Base-by-base conservation (phyloP, 2,797 vertebrate genomes). In the Sarcophilus harrisii region DNA sequence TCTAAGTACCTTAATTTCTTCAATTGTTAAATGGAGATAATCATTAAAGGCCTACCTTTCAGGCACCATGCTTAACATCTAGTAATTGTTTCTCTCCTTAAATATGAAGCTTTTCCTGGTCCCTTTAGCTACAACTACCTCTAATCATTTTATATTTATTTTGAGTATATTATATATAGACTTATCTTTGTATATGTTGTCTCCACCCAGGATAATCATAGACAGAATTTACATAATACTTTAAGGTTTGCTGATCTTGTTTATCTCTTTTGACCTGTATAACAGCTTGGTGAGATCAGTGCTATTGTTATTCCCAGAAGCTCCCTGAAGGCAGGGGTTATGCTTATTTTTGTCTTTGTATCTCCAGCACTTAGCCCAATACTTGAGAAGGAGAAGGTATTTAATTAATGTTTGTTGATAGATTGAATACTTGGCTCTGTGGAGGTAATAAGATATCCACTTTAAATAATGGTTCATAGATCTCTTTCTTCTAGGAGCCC, bases 381-480 rank as follows among this genome's bases (percentile, higher is more conserved):
- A 49, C 18, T 87, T 49, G 73, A 24, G 73, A 45, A 8, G 27
- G 21, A 87, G 21, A 5, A 87, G 38, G 45, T 87, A 38, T 30
- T 87, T 87, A 87, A 49, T 49, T 27, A 87, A 87, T 87, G 73
- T 38, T 27, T 87, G 73, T 27, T 87, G 73, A 28, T 87, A 49
- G 38, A 87, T 45, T 27, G 73, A 27, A 9, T 38, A 45, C 73
- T 87, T 87, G 18, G 28, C 90, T 57, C 4, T 1, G 0, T 32
- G 16, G 52, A n/a, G 5, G 38, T 11, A 32, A 93, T 93, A 73
- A 93, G 89, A 91, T 18, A 58, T 16, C 4, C 52, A 16, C 93
- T 91, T 94, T 93, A 93, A 92, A 94, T 59, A 73, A 90, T 60
- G 58, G 4, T 45, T 55, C 81, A 92, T 52, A 30, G 28, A 73